These are phyloP conservation scores for Thera obeliscata DNA, from an alignment of 2,888 invertebrate genomes.

Conservation along the genomic window DNA sequence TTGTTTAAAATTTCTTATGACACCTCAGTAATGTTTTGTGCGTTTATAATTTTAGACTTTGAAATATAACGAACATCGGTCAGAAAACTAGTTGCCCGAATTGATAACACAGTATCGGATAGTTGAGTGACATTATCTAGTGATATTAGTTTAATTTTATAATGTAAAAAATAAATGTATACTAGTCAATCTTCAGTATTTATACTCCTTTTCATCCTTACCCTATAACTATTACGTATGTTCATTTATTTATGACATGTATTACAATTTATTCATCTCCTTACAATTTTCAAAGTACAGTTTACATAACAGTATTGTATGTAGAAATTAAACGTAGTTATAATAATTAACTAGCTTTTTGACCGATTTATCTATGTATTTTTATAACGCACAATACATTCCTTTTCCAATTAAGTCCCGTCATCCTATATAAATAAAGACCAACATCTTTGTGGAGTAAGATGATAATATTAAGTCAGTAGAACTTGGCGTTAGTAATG, in stretches of 20 bases:
- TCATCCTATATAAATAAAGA: constrained; percentile 47
- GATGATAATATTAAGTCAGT: constrained; percentile 48
- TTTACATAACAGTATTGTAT: constrained; percentile 63
- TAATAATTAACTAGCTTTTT: constrained; percentile 78
- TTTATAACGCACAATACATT: constrained; percentile 74
- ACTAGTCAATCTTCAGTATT: constrained; percentile 79
- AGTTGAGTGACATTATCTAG: constrained; percentile 83
- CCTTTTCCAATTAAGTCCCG: constrained; percentile 47
- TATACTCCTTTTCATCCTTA: constrained; percentile 61
- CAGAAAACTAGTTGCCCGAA: constrained; percentile 74
- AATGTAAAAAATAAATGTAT: constrained; percentile 70
- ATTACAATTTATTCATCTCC: constrained; percentile 55
- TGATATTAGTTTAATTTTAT: constrained; percentile 80
- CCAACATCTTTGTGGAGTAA: constrained; percentile 27
- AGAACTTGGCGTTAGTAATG: constrained; percentile 50
- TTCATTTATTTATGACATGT: constrained; percentile 52
- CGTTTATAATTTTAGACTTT: constrained; percentile 55
- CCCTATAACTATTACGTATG: constrained; percentile 59
- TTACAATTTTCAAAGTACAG: constrained; percentile 55
- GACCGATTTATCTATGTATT: constrained; percentile 80
- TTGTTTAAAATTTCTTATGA: constrained; percentile 78
- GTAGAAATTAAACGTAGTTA: constrained; percentile 64
- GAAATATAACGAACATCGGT: constrained; percentile 64
- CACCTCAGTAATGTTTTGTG: constrained; percentile 75
- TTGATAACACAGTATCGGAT: constrained; percentile 60